phyloP scores from a whole-genome alignment of 2,888 invertebrate genomes.

The Acronicta leporina region DNA sequence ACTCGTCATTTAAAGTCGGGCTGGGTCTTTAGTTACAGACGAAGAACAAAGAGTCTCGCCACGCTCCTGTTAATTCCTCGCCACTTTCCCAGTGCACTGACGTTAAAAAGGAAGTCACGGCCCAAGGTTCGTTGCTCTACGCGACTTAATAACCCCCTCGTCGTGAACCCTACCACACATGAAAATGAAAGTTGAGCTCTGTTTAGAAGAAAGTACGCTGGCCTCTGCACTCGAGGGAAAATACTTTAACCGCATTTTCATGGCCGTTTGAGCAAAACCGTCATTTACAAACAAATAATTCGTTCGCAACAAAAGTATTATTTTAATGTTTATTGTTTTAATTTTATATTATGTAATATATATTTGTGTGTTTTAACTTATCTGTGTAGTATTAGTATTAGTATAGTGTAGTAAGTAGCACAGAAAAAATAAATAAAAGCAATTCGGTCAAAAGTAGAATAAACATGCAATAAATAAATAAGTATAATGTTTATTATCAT shows the following conservation, averaged over 20 bases:
- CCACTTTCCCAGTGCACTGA: conserved; percentile 79
- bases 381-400: too few species aligned
- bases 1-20: conserved; percentile 63
- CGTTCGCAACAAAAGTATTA: too few species aligned
- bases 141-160: conserved; percentile 56
- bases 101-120: conserved; percentile 88
- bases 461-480: too few species aligned
- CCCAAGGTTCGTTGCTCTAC: conserved; percentile 75
- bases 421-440: too few species aligned
- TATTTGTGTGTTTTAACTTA: too few species aligned
- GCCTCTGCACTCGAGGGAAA: conserved; percentile 53
- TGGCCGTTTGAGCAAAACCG: conserved; percentile 40
- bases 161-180: conserved; percentile 62
- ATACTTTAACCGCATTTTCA: conserved; percentile 66
- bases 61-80: conserved; percentile 81
- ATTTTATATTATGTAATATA: too few species aligned
- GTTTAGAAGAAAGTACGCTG: conserved; percentile 63
- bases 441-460: too few species aligned
- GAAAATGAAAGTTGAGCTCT: conserved; percentile 75
- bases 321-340: too few species aligned
- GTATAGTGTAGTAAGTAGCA: too few species aligned
- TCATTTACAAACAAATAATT: too few species aligned
- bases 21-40: conserved; percentile 70
- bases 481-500: too few species aligned
- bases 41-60: conserved; percentile 78